These are phyloP conservation scores for Corythaeola cristata DNA, from an alignment of 2,113 vertebrate species.

Conservation along the genomic window DNA sequence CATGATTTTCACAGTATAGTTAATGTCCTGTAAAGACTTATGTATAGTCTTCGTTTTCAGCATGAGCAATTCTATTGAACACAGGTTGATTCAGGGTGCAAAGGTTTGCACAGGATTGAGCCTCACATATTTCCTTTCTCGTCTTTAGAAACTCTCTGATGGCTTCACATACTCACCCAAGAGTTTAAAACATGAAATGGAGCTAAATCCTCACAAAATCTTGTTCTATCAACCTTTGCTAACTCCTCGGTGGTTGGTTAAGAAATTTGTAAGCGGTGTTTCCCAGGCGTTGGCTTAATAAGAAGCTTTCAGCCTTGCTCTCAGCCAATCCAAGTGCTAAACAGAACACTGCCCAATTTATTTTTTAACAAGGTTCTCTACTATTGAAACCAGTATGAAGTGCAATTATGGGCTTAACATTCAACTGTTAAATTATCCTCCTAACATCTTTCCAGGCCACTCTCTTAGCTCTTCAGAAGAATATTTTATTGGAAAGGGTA, in stretches of 20 bases:
- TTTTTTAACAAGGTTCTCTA: constrained; percentile 72
- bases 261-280: background rate
- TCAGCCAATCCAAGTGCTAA: constrained; percentile 36
- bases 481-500: constrained; percentile 73
- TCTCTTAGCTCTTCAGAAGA: constrained; percentile 50
- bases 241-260: background rate
- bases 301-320: constrained; percentile 5
- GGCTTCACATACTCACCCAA: background rate
- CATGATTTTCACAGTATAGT: background rate
- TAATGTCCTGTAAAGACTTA: background rate
- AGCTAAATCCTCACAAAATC: constrained; percentile 20
- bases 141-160: background rate
- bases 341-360: constrained; percentile 50
- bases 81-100: background rate
- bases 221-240: background rate
- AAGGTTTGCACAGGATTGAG: background rate
- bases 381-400: constrained; percentile 61
- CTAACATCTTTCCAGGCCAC: constrained; percentile 58
- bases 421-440: constrained; percentile 70
- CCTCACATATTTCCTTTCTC: background rate
- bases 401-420: constrained; percentile 70
- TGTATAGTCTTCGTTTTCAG: constrained; percentile 1
- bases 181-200: constrained; percentile 31
- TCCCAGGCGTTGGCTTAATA: background rate
- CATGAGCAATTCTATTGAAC: background rate